A percentile compares a stretch with the other conserved stretches of the same genome.
phyloP scores from a whole-genome alignment of 2,113 vertebrate species.

The Dermatemys mawii region DNA sequence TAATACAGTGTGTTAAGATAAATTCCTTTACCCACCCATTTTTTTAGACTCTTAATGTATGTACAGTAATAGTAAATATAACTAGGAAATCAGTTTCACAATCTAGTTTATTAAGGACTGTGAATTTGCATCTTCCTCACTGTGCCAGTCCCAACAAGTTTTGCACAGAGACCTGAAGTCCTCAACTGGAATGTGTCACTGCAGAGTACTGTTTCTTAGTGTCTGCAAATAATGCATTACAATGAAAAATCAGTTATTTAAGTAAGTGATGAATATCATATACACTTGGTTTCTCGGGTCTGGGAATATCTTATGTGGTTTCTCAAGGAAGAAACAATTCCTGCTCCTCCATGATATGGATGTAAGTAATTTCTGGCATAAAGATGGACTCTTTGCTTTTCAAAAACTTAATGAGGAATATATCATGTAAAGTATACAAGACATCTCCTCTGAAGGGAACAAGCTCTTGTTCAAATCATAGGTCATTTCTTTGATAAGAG shows the following conservation, averaged over 20 bases:
- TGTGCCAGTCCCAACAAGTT: background rate
- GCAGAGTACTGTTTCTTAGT: background rate
- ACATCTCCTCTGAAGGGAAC: background rate
- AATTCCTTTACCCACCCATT: background rate
- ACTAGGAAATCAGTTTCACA: background rate
- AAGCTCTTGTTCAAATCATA: constrained; percentile 20
- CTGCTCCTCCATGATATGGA: background rate
- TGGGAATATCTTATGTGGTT: background rate
- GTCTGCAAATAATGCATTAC: background rate
- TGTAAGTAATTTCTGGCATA: background rate
- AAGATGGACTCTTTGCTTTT: background rate
- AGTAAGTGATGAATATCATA: background rate
- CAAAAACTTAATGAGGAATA: background rate
- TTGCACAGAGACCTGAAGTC: background rate
- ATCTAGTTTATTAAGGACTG: background rate
- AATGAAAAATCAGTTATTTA: background rate
- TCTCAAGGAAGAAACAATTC: background rate
- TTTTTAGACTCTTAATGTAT: background rate
- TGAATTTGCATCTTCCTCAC: background rate
- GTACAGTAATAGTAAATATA: background rate
- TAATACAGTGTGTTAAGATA: background rate
- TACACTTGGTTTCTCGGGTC: background rate
- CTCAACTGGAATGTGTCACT: background rate
- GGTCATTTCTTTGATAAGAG: background rate
- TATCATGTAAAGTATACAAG: background rate